Evolutionary conservation across 2,113 vertebrate species (phyloP), one percentile per base, ranked within the genome.

Genomic region (Sander vitreus): DNA sequence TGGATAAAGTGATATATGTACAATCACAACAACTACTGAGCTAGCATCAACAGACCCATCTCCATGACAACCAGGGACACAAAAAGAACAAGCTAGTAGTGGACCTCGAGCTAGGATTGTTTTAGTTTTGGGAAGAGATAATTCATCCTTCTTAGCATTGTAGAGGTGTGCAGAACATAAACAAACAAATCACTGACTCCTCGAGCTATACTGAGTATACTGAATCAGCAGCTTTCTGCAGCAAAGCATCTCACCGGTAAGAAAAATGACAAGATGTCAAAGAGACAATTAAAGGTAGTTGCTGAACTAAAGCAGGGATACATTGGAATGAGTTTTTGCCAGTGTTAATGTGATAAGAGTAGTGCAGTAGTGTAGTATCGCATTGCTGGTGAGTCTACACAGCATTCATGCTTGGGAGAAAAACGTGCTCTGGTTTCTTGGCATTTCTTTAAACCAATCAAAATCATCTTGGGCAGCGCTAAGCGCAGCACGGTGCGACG

Each of bases 161-260:
- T 13, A 23, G 8, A 47, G 33, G 23, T 47, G 55, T 48, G 53
- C 25, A 33, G 19, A n/a, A 69, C 45, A 23, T 8, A 67, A 73
- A 77, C 53, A 77, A 45, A 45, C 10, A 12, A 51, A 36, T 36
- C 39, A 21, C 1, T 62, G 12, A n/a, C 21, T 33, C 6, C 23
- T 70, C 39, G 12, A 48, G 39, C 13, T 70, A 6, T 48, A 10
- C 30, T 0, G 1, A 71, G 58, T 12, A 12, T 1, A 43, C 27
- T 58, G 48, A 76, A 48, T 64, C 39, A 39, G 60, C 23, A 39
- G 78, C 25, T 57, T 36, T 66, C 27, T 57, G 59, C 62, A 43
- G 7, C 51, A 53, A 25, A 13, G 27, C 45, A 25, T 62, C 11
- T 59, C n/a, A 23, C 13, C 4, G 1, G 5, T 48, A 23, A 74